Percentiles rank a stretch among this genome's conserved stretches.
Conservation (phyloP, 2,797 vertebrate species). For the Huso huso region DNA sequence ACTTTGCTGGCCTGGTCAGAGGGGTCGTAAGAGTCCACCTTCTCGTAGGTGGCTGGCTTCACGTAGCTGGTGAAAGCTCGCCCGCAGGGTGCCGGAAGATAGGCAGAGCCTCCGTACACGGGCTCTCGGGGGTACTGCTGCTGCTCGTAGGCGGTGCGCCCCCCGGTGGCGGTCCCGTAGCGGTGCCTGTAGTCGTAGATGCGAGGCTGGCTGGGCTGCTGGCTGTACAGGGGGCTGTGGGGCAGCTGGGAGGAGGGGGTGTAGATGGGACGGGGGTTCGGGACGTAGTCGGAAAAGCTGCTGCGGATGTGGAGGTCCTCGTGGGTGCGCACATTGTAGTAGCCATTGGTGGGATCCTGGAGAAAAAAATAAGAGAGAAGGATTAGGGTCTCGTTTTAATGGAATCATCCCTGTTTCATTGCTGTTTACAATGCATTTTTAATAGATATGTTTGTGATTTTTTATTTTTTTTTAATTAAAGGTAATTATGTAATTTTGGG, state of each 20-base stretch:
- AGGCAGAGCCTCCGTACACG: slow-evolving; percentile 59
- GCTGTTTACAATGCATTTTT: too few relatives aligned
- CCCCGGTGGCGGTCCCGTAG: slow-evolving; percentile 64
- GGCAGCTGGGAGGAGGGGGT: slow-evolving; percentile 65
- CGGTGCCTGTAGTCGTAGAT: slow-evolving; percentile 69
- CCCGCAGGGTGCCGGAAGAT: slow-evolving; percentile 71
- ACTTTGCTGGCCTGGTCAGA: slow-evolving; percentile 73
- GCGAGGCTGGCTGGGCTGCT: slow-evolving; percentile 56
- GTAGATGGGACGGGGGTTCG: slow-evolving; percentile 65
- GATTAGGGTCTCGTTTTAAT: neutral
- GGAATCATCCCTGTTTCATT: too few relatives aligned
- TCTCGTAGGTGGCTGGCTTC: slow-evolving; percentile 71
- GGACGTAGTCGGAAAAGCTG: slow-evolving; percentile 71
- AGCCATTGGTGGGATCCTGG: slow-evolving; percentile 84
- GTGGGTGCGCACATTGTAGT: slow-evolving; percentile 82
- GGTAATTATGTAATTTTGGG: too few relatives aligned
- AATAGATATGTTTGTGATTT: too few relatives aligned
- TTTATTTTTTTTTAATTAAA: too few relatives aligned
- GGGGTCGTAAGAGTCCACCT: slow-evolving; percentile 67
- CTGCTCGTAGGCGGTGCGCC: slow-evolving; percentile 59
- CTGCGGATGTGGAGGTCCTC: slow-evolving; percentile 64
- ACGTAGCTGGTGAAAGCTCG: slow-evolving; percentile 80
- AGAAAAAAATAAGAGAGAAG: neutral
- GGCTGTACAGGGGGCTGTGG: slow-evolving; percentile 65
- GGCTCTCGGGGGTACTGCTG: slow-evolving; percentile 59